Conservation (phyloP, 2,888 invertebrate genomes). For the Drosophila parthenogenetica region DNA sequence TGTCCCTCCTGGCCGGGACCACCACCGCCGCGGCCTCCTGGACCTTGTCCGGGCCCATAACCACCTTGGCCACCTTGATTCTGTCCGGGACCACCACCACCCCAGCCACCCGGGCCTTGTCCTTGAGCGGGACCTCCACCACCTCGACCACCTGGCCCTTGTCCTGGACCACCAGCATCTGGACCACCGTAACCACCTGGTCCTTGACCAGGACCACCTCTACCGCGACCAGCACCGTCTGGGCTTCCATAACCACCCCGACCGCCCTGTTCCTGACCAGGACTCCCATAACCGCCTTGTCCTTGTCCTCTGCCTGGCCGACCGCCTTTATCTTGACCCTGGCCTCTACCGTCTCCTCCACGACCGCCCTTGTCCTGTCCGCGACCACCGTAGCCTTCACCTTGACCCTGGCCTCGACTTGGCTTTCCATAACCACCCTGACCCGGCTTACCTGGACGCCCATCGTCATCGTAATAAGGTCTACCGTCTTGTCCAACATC, state of each 20-base stretch:
- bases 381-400: not conserved
- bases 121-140: not conserved
- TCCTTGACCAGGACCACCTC: not conserved
- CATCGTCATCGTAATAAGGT: conserved; percentile 13
- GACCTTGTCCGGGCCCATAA: not conserved
- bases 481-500: conserved; percentile 4
- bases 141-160: not conserved
- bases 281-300: no score
- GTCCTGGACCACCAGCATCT: conserved; percentile 5
- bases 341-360: not conserved
- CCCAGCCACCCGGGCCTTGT: not conserved
- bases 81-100: no score
- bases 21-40: not conserved
- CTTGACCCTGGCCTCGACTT: conserved; percentile 8
- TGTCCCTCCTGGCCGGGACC: not conserved
- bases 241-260: not conserved
- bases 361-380: not conserved
- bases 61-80: no score
- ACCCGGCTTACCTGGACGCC: conserved; percentile 4
- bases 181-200: not conserved
- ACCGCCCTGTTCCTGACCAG: not conserved
- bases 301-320: not conserved
- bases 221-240: not conserved
- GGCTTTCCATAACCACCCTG: not conserved
- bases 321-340: not conserved